Evolutionary conservation across 2,888 invertebrate genomes (phyloP).

Genomic region (Epinotia ramella): DNA sequence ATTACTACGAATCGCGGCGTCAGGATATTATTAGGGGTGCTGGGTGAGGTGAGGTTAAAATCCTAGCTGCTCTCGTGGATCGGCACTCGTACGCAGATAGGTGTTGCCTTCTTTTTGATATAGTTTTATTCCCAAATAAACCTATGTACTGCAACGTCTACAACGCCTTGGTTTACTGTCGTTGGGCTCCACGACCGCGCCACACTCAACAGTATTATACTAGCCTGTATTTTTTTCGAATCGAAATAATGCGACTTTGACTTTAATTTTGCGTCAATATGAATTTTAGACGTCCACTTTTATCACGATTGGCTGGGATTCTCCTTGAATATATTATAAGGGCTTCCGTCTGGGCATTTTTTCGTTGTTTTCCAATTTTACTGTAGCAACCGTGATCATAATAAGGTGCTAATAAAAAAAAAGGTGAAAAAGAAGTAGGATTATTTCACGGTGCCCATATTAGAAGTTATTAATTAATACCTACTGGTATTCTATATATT

Average conservation of each 20-base stretch:
- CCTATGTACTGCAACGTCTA: too few species aligned
- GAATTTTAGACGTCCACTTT: conserved; percentile 6
- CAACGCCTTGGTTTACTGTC: too few species aligned
- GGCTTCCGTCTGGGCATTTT: not conserved
- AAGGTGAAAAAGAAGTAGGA: not conserved
- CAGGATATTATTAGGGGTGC: too few species aligned
- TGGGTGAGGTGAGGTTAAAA: too few species aligned
- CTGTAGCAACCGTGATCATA: not conserved
- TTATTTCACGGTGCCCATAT: not conserved
- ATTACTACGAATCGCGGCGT: too few species aligned
- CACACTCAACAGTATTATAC: not conserved
- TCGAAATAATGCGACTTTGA: not conserved
- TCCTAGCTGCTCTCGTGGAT: too few species aligned
- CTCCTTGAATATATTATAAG: conserved; percentile 4
- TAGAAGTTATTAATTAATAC: not conserved
- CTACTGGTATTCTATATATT: not conserved
- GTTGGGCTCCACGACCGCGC: too few species aligned
- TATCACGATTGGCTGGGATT: conserved; percentile 9
- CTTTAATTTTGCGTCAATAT: not conserved
- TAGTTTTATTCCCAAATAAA: too few species aligned
- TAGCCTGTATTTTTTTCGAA: not conserved
- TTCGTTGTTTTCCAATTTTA: not conserved
- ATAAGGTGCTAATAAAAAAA: not conserved
- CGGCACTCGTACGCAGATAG: too few species aligned
- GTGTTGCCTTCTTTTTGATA: too few species aligned